phyloP scores from a whole-genome alignment of 2,113 vertebrate species.

The Hoplias malabaricus region DNA sequence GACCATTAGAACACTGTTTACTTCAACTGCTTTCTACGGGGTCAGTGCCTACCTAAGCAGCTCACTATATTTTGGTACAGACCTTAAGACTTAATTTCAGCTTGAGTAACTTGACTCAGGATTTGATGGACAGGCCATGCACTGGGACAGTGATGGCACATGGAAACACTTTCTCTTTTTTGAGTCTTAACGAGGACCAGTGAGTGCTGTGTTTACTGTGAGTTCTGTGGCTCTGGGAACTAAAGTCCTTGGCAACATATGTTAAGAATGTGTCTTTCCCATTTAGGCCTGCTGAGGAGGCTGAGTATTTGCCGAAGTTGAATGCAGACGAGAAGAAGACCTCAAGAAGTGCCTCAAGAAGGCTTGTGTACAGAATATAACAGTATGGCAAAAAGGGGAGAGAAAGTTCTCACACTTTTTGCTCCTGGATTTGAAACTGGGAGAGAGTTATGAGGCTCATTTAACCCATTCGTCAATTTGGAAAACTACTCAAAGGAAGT shows the following conservation, averaged over 20 bases:
- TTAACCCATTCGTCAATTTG: background rate
- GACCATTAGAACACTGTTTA: no score
- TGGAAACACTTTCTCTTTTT: constrained; percentile 54
- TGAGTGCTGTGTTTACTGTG: constrained; percentile 57
- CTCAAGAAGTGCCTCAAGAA: background rate
- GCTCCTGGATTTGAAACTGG: background rate
- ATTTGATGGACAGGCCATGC: background rate
- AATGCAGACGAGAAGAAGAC: background rate
- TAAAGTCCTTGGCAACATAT: constrained; percentile 50
- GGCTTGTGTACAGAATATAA: background rate
- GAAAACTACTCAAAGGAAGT: constrained; percentile 1
- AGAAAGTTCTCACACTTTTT: background rate
- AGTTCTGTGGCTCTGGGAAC: constrained; percentile 25
- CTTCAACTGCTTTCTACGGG: no score
- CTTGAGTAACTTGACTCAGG: background rate
- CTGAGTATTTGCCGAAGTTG: background rate
- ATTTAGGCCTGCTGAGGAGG: constrained; percentile 43
- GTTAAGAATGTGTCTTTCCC: constrained; percentile 58
- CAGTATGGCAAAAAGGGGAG: background rate
- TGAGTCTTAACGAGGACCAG: constrained; percentile 53
- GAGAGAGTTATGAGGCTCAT: background rate
- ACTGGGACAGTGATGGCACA: constrained; percentile 14
- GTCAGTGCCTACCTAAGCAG: no score
- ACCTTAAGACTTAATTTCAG: background rate
- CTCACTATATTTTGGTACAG: no score